phyloP scores from a whole-genome alignment of 1,140 invertebrate genomes.

The Bombus superbus region DNA sequence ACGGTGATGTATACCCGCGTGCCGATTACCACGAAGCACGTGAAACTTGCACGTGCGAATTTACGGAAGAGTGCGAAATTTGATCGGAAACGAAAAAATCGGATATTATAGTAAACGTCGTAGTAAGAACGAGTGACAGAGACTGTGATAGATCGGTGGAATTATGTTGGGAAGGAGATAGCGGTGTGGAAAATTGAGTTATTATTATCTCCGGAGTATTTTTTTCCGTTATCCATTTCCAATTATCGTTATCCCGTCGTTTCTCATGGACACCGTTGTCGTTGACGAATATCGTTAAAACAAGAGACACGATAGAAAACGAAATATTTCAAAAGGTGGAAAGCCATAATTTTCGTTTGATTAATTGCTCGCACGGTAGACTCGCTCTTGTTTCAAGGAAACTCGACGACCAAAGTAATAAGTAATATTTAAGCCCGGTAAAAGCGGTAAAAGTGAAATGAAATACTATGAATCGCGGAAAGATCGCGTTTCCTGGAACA shows the following conservation, averaged over 20 bases:
- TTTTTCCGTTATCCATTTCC: no score
- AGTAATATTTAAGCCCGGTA: background rate
- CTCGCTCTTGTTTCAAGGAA: constrained; percentile 1
- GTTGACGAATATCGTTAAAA: background rate
- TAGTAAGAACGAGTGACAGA: no score
- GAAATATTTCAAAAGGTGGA: background rate
- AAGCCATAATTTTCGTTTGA: background rate
- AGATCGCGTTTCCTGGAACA: background rate
- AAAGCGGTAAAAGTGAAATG: constrained; percentile 16
- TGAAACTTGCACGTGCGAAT: no score
- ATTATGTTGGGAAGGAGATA: no score
- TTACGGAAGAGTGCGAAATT: no score
- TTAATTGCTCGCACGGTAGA: background rate
- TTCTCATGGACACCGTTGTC: background rate
- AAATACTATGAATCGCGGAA: background rate
- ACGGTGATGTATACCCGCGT: no score
- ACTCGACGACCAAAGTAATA: background rate
- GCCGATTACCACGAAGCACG: no score
- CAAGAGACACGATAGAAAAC: background rate
- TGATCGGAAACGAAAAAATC: no score
- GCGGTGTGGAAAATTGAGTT: no score
- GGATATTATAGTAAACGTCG: no score
- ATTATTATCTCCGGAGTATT: no score
- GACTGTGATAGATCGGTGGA: no score
- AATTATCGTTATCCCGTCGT: background rate